Conservation (phyloP, 2,888 invertebrate genomes). For the Pyrocoelia pectoralis region DNA sequence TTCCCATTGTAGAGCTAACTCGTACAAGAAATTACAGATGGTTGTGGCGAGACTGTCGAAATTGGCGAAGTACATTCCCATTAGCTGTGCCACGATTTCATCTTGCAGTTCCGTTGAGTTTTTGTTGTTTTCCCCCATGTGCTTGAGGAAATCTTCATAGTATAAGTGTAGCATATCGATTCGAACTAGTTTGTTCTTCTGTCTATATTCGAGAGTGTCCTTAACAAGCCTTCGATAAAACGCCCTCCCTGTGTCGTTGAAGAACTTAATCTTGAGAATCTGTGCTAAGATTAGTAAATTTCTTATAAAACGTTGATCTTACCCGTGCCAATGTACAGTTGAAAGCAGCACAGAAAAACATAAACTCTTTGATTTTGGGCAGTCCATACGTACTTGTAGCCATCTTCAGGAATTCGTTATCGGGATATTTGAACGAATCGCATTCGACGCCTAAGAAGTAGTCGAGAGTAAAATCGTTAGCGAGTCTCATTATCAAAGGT, state of each 20-base stretch:
- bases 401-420: slow-evolving; percentile 65
- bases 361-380: background rate
- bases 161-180: slow-evolving; percentile 57
- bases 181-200: slow-evolving; percentile 35
- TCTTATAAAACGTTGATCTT: slow-evolving; percentile 4
- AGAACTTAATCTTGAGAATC: background rate
- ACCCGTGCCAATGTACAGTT: slow-evolving; percentile 20
- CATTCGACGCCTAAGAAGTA: slow-evolving; percentile 64
- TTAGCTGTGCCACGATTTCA: slow-evolving; percentile 42
- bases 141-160: slow-evolving; percentile 44
- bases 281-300: background rate
- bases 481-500: slow-evolving; percentile 59
- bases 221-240: slow-evolving; percentile 7
- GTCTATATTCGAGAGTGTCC: background rate
- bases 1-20: slow-evolving; percentile 66
- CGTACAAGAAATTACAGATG: slow-evolving; percentile 64
- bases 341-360: background rate
- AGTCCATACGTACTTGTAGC: slow-evolving; percentile 59
- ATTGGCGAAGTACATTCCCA: slow-evolving; percentile 63
- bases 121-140: background rate
- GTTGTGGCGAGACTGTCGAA: slow-evolving; percentile 61
- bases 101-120: background rate
- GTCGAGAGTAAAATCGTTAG: slow-evolving; percentile 65
- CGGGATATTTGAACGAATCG: slow-evolving; percentile 62
- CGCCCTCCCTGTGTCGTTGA: background rate